Percentiles rank a stretch among this genome's conserved stretches.
These are phyloP conservation scores for Tromatobia lineatoria DNA, from an alignment of 2,888 invertebrate genomes.

Conservation along the genomic window DNA sequence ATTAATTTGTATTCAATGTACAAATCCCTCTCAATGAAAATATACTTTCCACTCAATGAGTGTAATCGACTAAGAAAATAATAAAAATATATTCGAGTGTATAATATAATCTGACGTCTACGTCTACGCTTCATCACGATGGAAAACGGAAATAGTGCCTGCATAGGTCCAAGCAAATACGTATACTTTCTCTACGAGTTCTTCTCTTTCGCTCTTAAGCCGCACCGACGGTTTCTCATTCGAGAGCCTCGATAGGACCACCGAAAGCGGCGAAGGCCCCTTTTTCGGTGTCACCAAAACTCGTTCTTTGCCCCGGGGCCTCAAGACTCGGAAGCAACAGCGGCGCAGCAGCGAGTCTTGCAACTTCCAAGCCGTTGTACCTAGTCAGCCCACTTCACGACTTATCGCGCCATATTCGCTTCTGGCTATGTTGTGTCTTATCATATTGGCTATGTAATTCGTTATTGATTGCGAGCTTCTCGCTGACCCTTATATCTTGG, in stretches of 20 bases:
- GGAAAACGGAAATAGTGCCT: conserved; percentile 8
- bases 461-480: neutral
- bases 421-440: conserved; percentile 27
- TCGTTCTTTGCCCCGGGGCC: conserved; percentile 77
- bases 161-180: conserved; percentile 1
- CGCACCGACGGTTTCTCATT: conserved; percentile 51
- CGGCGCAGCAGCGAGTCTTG: conserved; percentile 29
- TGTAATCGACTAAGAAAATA: neutral
- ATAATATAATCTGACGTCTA: neutral
- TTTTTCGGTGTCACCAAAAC: conserved; percentile 83
- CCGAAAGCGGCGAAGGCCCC: conserved; percentile 77
- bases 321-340: conserved; percentile 32
- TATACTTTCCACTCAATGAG: neutral
- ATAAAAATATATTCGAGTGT: neutral
- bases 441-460: conserved; percentile 11
- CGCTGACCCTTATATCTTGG: neutral
- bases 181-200: conserved; percentile 42
- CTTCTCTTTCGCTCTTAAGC: conserved; percentile 19
- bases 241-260: conserved; percentile 55
- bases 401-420: conserved; percentile 59
- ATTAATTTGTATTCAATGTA: neutral
- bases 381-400: conserved; percentile 76
- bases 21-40: no score
- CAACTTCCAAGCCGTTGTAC: conserved; percentile 46
- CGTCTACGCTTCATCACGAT: neutral